Evolutionary conservation across 2,888 invertebrate species (phyloP), one percentile per base, ranked within the genome.

Genomic region (Leptarthrus brevirostris): DNA sequence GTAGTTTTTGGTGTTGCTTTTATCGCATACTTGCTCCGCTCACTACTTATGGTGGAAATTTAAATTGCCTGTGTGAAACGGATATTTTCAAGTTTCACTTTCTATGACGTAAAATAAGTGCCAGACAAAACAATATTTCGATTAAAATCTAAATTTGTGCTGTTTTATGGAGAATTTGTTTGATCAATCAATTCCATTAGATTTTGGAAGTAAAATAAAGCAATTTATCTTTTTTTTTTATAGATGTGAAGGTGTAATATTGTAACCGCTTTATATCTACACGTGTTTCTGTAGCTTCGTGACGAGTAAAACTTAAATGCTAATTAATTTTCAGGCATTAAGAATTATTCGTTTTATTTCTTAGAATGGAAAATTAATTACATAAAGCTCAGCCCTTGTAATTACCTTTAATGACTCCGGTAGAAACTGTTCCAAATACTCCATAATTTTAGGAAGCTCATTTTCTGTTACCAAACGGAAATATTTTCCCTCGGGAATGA

Each of bases 381-480:
- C 6, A 47, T 14, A 47, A 12, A 47, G 16, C 5, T 16, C 10
- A n/a, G 2, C 6, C 16, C 3, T 47, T 22, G n/a, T 36, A 34
- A 34, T 56, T 88, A 94, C 94, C 91, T 94, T 94, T 82, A 94
- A 88, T 82, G 94, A 93, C 87, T 93, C 92, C 83, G 94, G 94
- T 87, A 94, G 89, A 88, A 91, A 92, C 86, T 90, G 89, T 83
- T 90, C 90, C 84, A 94, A 89, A 84, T 91, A 88, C 85, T 92
- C 90, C 86, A 93, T 88, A 84, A 94, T 90, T 85, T 91, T 90
- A 83, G 93, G 91, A 87, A 94, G 90, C 88, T 94, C 93, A 85
- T 92, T 91, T 88, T 92, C 91, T 87, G 90, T 88, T 85, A 93
- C 91, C 89, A 94, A 90, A 90, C 93, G 92, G 88, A 94, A 94